phyloP scores from a whole-genome alignment of 2,888 invertebrate species.

The Rhamnusium bicolor region DNA sequence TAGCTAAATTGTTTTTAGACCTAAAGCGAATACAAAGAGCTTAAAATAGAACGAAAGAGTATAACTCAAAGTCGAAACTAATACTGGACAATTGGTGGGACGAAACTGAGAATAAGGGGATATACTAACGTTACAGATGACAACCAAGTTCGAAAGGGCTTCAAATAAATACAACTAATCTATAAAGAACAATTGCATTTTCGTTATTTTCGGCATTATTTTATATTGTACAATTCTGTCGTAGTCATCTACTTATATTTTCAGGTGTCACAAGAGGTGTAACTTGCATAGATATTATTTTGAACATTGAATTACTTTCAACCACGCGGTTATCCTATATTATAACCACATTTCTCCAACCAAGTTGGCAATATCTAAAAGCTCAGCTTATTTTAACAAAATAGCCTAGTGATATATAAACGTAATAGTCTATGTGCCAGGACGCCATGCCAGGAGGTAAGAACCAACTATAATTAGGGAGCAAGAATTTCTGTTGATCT shows the following conservation, averaged over 20 bases:
- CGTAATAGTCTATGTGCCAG: too few species aligned
- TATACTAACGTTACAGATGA: background rate
- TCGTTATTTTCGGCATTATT: background rate
- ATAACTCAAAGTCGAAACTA: slow-evolving; percentile 23
- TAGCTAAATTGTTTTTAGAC: slow-evolving; percentile 27
- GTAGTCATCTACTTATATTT: background rate
- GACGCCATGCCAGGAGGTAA: too few species aligned
- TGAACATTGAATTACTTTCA: too few species aligned
- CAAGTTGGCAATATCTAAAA: too few species aligned
- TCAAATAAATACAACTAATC: background rate
- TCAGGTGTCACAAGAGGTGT: background rate
- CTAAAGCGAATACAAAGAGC: slow-evolving; percentile 24
- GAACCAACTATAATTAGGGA: too few species aligned
- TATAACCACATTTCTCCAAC: too few species aligned
- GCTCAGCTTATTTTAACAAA: too few species aligned
- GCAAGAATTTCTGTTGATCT: too few species aligned
- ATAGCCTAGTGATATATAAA: too few species aligned
- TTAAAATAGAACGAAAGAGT: slow-evolving; percentile 22
- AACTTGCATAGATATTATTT: too few species aligned
- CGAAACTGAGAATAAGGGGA: slow-evolving; percentile 19
- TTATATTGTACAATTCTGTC: background rate
- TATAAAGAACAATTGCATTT: background rate
- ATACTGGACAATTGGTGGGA: slow-evolving; percentile 25
- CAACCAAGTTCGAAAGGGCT: background rate
- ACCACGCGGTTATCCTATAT: too few species aligned